Evolutionary conservation across 2,888 invertebrate species (phyloP).

Genomic region (Cantharis rufa): DNA sequence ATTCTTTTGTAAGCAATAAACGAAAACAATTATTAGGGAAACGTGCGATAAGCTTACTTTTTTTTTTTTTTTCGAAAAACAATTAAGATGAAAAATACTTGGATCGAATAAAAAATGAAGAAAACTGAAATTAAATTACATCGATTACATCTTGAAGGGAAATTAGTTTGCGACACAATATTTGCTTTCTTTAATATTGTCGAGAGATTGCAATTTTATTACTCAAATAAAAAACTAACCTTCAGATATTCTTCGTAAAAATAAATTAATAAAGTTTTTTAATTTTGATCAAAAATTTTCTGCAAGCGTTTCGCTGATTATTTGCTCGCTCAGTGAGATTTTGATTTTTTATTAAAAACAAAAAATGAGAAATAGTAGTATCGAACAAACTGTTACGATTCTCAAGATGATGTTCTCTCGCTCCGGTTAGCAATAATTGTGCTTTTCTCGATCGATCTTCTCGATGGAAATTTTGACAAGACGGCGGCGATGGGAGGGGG

Average conservation of each 20-base stretch:
- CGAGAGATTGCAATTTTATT: not conserved
- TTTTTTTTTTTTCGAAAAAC: not conserved
- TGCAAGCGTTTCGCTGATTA: not conserved
- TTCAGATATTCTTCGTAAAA: not conserved
- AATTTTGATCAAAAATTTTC: not conserved
- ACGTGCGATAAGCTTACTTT: too few relatives aligned
- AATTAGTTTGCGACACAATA: not conserved
- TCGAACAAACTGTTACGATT: not conserved
- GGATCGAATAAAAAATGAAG: not conserved
- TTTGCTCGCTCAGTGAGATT: not conserved
- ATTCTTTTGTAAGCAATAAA: not conserved
- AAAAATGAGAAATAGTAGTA: not conserved
- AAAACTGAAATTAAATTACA: not conserved
- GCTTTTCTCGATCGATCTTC: not conserved
- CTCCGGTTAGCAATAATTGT: not conserved
- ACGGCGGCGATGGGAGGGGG: too few relatives aligned
- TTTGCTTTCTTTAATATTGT: not conserved
- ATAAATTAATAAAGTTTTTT: not conserved
- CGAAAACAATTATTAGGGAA: not conserved
- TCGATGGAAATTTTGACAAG: not conserved
- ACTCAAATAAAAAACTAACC: not conserved
- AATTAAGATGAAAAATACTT: not conserved
- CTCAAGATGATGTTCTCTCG: not conserved
- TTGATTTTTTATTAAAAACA: not conserved
- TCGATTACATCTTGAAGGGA: not conserved